Evolutionary conservation across 2,888 invertebrate species (phyloP).

Genomic region (Zelleria hepariella): DNA sequence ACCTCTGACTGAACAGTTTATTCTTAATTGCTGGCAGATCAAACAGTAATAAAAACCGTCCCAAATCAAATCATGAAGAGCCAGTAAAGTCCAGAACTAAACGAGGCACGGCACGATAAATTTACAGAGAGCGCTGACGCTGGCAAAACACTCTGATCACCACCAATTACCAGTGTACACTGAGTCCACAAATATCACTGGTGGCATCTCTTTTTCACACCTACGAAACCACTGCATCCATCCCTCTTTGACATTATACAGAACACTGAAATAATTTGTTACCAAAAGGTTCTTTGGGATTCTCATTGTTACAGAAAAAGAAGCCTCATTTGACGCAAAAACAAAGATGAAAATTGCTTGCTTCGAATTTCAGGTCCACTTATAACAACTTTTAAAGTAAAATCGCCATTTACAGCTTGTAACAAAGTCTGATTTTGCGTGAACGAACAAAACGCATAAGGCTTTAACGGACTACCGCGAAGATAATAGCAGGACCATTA

Average conservation of each 20-base stretch:
- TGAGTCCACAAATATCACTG: constrained; percentile 42
- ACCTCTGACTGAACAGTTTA: too few species aligned
- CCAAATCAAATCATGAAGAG: too few species aligned
- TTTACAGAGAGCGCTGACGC: constrained; percentile 60
- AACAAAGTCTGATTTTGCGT: not conserved
- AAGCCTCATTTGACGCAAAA: not conserved
- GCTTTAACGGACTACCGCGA: constrained; percentile 12
- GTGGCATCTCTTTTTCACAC: constrained; percentile 23
- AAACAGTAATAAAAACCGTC: too few species aligned
- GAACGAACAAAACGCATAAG: constrained; percentile 6
- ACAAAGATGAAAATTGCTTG: not conserved
- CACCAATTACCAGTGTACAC: constrained; percentile 64
- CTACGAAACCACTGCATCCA: constrained; percentile 13
- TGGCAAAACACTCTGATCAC: constrained; percentile 64
- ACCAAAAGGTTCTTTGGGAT: not conserved
- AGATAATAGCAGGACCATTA: constrained; percentile 45
- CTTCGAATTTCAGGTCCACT: not conserved
- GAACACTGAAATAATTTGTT: constrained; percentile 45
- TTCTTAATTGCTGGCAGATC: too few species aligned
- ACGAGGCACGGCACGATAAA: constrained; percentile 51
- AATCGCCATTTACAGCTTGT: not conserved
- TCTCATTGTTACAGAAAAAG: not conserved
- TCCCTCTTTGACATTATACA: constrained; percentile 30
- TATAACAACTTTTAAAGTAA: not conserved
- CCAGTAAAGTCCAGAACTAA: constrained; percentile 18